Evolutionary conservation across 2,797 vertebrate species (phyloP).

Genomic region (Galaxias olidus): DNA sequence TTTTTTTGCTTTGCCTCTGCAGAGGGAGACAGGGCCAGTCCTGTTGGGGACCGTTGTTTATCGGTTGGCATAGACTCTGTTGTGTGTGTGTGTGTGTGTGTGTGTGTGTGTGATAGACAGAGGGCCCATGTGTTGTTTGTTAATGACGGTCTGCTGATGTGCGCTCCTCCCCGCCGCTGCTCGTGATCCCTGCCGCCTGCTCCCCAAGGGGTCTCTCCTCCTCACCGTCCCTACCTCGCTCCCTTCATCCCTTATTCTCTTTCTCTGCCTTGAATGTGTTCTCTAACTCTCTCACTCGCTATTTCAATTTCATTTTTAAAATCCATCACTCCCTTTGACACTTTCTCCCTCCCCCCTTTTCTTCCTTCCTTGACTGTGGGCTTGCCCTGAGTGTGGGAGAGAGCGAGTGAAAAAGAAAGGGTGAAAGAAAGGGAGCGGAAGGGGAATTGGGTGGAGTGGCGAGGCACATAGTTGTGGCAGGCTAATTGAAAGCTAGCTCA

Average conservation of each 20-base stretch:
- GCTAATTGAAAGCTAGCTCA: slow-evolving; percentile 6
- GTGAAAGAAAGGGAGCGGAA: slow-evolving; percentile 58
- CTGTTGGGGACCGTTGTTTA: neutral
- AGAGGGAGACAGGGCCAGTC: neutral
- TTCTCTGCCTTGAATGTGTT: neutral
- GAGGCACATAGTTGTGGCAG: slow-evolving; percentile 9
- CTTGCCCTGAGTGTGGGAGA: slow-evolving; percentile 34
- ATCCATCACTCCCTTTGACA: neutral
- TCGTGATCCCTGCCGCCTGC: neutral
- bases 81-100: slow-evolving; percentile 15
- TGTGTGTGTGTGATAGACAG: neutral
- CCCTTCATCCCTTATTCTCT: neutral
- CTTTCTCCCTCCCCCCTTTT: neutral
- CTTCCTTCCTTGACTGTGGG: neutral
- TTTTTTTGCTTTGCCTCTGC: neutral
- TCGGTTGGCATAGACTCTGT: too few species aligned
- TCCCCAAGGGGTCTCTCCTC: neutral
- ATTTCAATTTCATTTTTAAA: neutral
- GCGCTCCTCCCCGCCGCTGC: neutral
- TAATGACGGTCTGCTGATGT: slow-evolving; percentile 15
- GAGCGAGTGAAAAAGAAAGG: slow-evolving; percentile 11
- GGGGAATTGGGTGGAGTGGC: slow-evolving; percentile 51
- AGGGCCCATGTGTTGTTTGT: slow-evolving; percentile 15
- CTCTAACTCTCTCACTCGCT: neutral
- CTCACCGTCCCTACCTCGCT: neutral